These are phyloP conservation scores for Tenebrosternarchus preto DNA, from an alignment of 2,113 vertebrate species.

Conservation along the genomic window DNA sequence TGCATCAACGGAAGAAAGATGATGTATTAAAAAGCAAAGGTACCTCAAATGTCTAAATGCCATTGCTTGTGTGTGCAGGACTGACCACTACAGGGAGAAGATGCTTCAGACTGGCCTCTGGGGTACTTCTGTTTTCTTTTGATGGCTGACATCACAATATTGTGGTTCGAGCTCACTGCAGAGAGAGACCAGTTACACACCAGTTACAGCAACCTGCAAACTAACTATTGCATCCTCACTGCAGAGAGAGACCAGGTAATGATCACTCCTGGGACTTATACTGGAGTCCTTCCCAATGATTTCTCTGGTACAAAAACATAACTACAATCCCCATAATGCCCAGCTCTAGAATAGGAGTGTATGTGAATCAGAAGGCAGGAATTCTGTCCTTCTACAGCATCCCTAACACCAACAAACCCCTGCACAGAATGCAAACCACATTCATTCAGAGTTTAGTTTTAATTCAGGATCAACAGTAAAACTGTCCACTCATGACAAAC, in stretches of 20 bases:
- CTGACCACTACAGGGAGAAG: not conserved
- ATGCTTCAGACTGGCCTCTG: not conserved
- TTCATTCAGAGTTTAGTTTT: constrained; percentile 37
- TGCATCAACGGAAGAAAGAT: no score
- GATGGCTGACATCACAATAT: not conserved
- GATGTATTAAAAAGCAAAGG: no score
- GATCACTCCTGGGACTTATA: constrained; percentile 45
- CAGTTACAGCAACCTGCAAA: not conserved
- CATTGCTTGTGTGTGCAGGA: no score
- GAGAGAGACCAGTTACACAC: constrained; percentile 8
- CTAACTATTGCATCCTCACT: not conserved
- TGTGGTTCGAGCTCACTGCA: not conserved
- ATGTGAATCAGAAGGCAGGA: constrained; percentile 43
- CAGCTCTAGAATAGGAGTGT: constrained; percentile 42
- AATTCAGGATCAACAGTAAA: no score
- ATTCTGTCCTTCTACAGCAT: constrained; percentile 45
- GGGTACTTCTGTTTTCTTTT: not conserved
- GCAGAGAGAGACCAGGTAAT: not conserved
- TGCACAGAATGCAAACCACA: constrained; percentile 30
- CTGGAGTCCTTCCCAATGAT: constrained; percentile 34
- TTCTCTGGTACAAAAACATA: constrained; percentile 7
- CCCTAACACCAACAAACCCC: constrained; percentile 29
- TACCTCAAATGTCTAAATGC: no score
- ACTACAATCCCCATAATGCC: not conserved
- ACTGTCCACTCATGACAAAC: no score